Percentiles rank a stretch among this genome's conserved stretches.
These are phyloP conservation scores for Eristalis tenax DNA, from an alignment of 2,888 invertebrate species.

Conservation along the genomic window DNA sequence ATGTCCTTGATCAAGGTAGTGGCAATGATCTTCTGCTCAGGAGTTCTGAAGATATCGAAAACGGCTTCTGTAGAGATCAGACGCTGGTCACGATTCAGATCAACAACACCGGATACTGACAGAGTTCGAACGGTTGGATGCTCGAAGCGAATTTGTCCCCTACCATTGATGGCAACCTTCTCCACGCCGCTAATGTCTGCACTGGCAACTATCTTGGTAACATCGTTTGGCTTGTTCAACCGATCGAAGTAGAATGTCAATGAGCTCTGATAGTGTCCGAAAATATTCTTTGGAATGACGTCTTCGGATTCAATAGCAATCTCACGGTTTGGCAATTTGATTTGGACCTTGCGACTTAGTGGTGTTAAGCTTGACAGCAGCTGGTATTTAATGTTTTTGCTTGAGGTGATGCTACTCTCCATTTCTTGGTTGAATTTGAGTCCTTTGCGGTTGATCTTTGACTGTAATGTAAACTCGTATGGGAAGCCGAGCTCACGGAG, in stretches of 20 bases:
- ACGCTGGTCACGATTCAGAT: constrained; percentile 79
- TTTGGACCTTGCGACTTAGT: constrained; percentile 84
- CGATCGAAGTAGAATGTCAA: constrained; percentile 87
- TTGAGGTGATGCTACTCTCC: constrained; percentile 87
- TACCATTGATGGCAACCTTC: constrained; percentile 81
- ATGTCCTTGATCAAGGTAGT: constrained; percentile 61
- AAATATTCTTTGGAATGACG: constrained; percentile 82
- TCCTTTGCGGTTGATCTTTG: constrained; percentile 84
- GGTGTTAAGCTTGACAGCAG: constrained; percentile 86
- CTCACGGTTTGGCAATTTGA: constrained; percentile 87
- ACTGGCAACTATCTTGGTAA: constrained; percentile 83
- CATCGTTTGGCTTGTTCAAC: constrained; percentile 86
- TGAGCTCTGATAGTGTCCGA: constrained; percentile 85
- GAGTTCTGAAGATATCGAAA: constrained; percentile 84
- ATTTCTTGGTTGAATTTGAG: constrained; percentile 85
- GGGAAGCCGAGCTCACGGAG: constrained; percentile 88
- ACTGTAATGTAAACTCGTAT: constrained; percentile 88
- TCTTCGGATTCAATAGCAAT: constrained; percentile 84
- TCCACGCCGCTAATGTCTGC: constrained; percentile 83
- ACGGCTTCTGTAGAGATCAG: constrained; percentile 79
- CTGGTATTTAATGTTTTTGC: constrained; percentile 88
- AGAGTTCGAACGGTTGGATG: constrained; percentile 85
- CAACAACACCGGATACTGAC: constrained; percentile 81
- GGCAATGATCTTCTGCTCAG: constrained; percentile 83
- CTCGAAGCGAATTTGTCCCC: constrained; percentile 85